These are phyloP conservation scores for Galerucella calmariensis DNA, from an alignment of 2,888 invertebrate species.

Conservation along the genomic window DNA sequence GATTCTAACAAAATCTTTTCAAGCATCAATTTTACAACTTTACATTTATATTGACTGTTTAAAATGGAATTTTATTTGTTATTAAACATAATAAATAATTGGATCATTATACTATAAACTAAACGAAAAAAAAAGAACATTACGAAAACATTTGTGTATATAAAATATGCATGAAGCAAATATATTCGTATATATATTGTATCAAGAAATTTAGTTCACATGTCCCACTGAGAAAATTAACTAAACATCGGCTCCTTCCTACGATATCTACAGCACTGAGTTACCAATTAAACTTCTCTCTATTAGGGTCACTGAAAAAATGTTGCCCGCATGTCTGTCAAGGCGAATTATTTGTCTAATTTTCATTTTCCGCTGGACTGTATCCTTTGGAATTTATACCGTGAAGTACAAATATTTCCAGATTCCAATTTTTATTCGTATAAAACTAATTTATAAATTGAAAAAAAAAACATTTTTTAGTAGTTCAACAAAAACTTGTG, in stretches of 20 bases:
- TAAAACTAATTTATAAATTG: no score
- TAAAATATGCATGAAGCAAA: neutral
- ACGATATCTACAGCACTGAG: neutral
- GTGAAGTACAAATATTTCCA: neutral
- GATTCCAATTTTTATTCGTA: no score
- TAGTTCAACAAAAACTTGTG: no score
- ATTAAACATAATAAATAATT: no score
- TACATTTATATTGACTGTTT: no score
- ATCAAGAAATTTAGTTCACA: neutral
- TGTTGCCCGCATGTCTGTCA: constrained; percentile 40
- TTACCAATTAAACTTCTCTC: constrained; percentile 26
- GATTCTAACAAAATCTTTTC: no score
- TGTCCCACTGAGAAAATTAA: constrained; percentile 3
- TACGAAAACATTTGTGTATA: neutral
- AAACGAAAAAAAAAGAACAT: no score
- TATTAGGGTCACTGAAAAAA: constrained; percentile 28
- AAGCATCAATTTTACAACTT: no score
- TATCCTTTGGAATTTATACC: neutral
- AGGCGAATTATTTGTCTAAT: constrained; percentile 19
- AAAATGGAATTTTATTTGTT: no score
- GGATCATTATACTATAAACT: no score
- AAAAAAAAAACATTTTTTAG: no score
- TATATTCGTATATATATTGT: neutral
- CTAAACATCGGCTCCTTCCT: constrained; percentile 5
- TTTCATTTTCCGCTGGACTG: constrained; percentile 3